Base-by-base conservation (phyloP, 2,888 invertebrate genomes). In the Drosophila nigricruria region DNA sequence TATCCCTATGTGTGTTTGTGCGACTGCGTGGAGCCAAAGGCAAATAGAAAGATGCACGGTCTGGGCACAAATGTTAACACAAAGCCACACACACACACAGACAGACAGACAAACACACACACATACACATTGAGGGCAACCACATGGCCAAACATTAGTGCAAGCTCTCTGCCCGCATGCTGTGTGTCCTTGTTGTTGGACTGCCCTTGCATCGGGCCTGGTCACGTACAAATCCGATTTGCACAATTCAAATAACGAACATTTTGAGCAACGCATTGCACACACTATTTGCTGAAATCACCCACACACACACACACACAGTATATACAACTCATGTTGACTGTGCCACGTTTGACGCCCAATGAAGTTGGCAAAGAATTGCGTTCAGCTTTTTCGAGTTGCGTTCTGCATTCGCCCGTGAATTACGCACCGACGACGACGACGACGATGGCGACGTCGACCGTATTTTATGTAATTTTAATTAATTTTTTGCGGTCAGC, bases 161-260 rank as follows among this genome's bases (percentile, higher is more conserved):
- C 73, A 82, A 66, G 66, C 53, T 6, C 53, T 8, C 61, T 63
- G 57, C 60, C 69, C 58, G 53, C 57, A 58, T 67, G 36, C 53
- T 9, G 14, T 12, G 18, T n/a, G 18, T n/a, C 25, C 45, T 59
- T 54, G 52, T 42, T 20, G 45, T 14, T 27, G 47, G 27, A 27
- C 47, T 27, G 20, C 18, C 27, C 42, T 54, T 56, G 53, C 56
- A 20, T 61, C 52, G 49, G 58, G 60, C 76, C 71, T 77, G 70
- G 77, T 71, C 90, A 88, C 89, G 87, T 88, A 79, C 79, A 83
- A 86, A 88, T 90, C 81, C 87, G 87, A 90, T 88, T 90, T 88
- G 68, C 90, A 79, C 90, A 88, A 88, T 87, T 83, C 89, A 90
- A 88, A 86, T 89, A 89, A 77, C 83, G 70, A 72, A 69, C 57